Evolutionary conservation across 2,113 vertebrate species (phyloP).

Genomic region (Gavialis gangeticus): DNA sequence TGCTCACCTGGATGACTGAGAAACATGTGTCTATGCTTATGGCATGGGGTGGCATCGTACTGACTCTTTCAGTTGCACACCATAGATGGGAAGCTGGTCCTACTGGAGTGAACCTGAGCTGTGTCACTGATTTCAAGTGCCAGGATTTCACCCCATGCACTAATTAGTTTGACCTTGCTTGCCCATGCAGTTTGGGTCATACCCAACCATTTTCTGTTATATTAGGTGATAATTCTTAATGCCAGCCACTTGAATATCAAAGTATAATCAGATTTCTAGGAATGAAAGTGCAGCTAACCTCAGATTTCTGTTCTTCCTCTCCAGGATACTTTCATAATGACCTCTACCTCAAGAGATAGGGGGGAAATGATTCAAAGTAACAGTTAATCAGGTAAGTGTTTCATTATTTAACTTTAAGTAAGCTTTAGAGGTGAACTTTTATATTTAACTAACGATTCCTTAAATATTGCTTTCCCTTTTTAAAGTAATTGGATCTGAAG

Average conservation of each 20-base stretch:
- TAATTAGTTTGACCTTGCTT: background rate
- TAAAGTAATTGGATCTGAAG: background rate
- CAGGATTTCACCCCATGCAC: background rate
- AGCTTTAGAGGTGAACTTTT: background rate
- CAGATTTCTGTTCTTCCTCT: background rate
- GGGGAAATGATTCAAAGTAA: background rate
- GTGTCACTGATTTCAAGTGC: background rate
- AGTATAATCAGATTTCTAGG: background rate
- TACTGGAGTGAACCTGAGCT: background rate
- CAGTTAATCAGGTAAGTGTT: background rate
- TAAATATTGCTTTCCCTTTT: background rate
- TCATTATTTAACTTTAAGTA: slow-evolving; percentile 10
- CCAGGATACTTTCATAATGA: background rate
- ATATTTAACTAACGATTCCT: background rate
- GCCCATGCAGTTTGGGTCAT: background rate
- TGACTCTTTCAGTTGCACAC: background rate
- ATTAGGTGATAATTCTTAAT: background rate
- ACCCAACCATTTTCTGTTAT: background rate
- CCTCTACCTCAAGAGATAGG: background rate
- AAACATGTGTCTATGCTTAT: background rate
- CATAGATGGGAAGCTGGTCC: background rate
- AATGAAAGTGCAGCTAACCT: background rate
- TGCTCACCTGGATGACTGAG: background rate
- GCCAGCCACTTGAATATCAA: background rate
- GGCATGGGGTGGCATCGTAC: background rate